Percentiles rank a stretch among this genome's conserved stretches.
Conservation (phyloP, 2,888 invertebrate genomes). For the Parascotia fuliginaria region DNA sequence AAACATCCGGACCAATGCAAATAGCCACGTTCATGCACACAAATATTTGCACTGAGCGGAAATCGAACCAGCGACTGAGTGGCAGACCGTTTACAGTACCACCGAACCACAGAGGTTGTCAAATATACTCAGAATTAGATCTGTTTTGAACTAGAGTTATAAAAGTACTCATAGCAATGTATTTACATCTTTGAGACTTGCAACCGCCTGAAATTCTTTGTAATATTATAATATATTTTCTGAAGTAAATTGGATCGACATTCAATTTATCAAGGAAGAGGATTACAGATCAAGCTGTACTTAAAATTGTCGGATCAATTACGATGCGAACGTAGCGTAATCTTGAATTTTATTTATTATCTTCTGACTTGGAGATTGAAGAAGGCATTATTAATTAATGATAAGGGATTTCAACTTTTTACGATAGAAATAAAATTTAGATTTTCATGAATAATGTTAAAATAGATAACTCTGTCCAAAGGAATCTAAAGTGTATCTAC, state of each 20-base stretch:
- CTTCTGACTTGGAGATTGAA: conserved; percentile 7
- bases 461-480: not conserved
- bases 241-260: conserved; percentile 5
- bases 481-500: not conserved
- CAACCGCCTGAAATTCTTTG: too few species aligned
- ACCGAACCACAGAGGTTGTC: too few species aligned
- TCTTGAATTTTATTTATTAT: conserved; percentile 34
- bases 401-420: conserved; percentile 14
- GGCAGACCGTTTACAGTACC: too few species aligned
- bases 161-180: too few species aligned
- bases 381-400: conserved; percentile 17
- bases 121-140: too few species aligned
- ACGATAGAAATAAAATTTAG: conserved; percentile 7
- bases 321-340: conserved; percentile 10
- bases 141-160: too few species aligned
- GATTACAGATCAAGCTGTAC: conserved; percentile 29
- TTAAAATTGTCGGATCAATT: conserved; percentile 35
- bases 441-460: not conserved
- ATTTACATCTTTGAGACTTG: too few species aligned
- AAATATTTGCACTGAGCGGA: too few species aligned
- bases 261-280: conserved; percentile 28
- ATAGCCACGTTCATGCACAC: too few species aligned
- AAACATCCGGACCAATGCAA: too few species aligned
- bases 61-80: too few species aligned
- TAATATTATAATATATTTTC: not conserved